Evolutionary conservation across 2,888 invertebrate species (phyloP).

Genomic region (Parthenolecanium corni): DNA sequence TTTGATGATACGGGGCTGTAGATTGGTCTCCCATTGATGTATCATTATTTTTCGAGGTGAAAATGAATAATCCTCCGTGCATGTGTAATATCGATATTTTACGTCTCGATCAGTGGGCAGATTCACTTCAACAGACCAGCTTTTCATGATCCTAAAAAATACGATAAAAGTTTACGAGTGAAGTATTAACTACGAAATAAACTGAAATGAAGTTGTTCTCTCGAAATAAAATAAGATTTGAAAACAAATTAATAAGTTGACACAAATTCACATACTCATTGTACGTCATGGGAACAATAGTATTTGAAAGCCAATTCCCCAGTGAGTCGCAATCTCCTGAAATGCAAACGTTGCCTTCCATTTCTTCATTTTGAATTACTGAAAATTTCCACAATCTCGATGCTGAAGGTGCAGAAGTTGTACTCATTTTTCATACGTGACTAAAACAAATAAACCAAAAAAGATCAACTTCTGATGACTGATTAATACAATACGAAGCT

Average conservation of each 20-base stretch:
- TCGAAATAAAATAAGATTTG: neutral
- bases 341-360: conserved; percentile 45
- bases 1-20: conserved; percentile 52
- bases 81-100: conserved; percentile 58
- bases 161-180: conserved; percentile 30
- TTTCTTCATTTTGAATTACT: no score
- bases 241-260: neutral
- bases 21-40: conserved; percentile 61
- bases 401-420: no score
- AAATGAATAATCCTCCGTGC: neutral
- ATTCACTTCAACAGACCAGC: conserved; percentile 53
- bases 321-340: conserved; percentile 55
- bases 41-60: conserved; percentile 18
- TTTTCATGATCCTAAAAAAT: conserved; percentile 35
- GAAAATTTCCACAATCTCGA: no score
- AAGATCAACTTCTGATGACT: no score
- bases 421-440: no score
- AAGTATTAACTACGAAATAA: neutral
- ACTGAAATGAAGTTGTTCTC: neutral
- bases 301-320: conserved; percentile 57
- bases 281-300: conserved; percentile 1
- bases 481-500: no score
- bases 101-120: conserved; percentile 57
- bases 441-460: no score
- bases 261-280: conserved; percentile 42